phyloP scores from a whole-genome alignment of 1,140 invertebrate species.

The Copidosoma floridanum region DNA sequence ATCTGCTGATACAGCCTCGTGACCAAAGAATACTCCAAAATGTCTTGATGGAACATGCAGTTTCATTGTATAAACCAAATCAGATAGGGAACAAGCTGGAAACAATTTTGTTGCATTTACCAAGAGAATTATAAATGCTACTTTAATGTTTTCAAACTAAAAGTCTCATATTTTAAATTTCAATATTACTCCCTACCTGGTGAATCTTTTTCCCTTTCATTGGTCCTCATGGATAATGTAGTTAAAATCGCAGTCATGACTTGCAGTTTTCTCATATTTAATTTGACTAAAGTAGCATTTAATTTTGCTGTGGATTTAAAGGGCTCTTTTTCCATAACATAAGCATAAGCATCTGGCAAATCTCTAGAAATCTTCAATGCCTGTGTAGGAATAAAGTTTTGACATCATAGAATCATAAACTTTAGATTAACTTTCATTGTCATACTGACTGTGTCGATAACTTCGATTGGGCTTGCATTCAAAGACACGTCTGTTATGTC shows the following conservation, averaged over 20 bases:
- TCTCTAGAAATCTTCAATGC: background rate
- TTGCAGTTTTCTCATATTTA: background rate
- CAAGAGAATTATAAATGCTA: no score
- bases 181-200: no score
- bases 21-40: constrained; percentile 4
- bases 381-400: background rate
- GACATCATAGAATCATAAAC: background rate
- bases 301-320: background rate
- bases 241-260: background rate
- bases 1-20: constrained; percentile 6
- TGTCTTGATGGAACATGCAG: background rate
- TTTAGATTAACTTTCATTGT: background rate
- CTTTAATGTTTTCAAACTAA: no score
- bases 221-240: no score
- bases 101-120: no score
- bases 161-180: no score
- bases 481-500: background rate
- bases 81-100: no score
- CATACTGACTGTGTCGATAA: constrained; percentile 7
- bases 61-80: background rate
- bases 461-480: background rate
- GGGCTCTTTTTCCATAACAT: constrained; percentile 17
- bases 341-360: constrained; percentile 9
- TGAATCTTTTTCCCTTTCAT: no score
- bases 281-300: background rate